A percentile compares a stretch with the other conserved stretches of the same genome.
These are phyloP conservation scores for Nesoenas mayeri DNA, from an alignment of 2,113 vertebrate species.

Conservation along the genomic window DNA sequence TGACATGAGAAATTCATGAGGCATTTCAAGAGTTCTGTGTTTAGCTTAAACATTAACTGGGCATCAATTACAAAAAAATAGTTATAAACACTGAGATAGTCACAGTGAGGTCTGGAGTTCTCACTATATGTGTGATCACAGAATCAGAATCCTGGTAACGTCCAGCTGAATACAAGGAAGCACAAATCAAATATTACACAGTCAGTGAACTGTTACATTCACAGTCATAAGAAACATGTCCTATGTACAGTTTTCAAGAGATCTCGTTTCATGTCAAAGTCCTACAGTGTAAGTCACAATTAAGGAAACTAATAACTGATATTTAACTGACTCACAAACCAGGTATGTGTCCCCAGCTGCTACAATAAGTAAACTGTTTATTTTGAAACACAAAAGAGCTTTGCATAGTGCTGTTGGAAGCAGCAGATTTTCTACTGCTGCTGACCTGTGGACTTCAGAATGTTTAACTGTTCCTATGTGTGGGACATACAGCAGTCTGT, in stretches of 20 bases:
- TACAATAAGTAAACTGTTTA: not conserved
- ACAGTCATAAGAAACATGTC: not conserved
- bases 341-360: not conserved
- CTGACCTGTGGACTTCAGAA: not conserved
- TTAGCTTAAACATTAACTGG: not conserved
- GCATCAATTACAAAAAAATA: not conserved
- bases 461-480: not conserved
- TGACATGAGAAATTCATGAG: not conserved
- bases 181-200: not conserved
- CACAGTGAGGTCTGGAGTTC: not conserved
- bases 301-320: not conserved
- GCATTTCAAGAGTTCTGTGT: not conserved
- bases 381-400: not conserved
- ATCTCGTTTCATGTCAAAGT: not conserved
- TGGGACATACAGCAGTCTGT: not conserved
- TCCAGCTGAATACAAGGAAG: not conserved
- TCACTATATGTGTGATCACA: not conserved
- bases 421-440: not conserved
- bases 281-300: not conserved
- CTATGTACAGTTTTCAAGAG: not conserved
- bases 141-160: not conserved
- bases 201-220: not conserved
- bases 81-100: not conserved
- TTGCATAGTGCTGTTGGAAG: not conserved
- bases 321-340: not conserved